Evolutionary conservation across 2,113 vertebrate genomes (phyloP), one percentile per base, ranked within the genome.

Genomic region (Lepisosteus osseus): DNA sequence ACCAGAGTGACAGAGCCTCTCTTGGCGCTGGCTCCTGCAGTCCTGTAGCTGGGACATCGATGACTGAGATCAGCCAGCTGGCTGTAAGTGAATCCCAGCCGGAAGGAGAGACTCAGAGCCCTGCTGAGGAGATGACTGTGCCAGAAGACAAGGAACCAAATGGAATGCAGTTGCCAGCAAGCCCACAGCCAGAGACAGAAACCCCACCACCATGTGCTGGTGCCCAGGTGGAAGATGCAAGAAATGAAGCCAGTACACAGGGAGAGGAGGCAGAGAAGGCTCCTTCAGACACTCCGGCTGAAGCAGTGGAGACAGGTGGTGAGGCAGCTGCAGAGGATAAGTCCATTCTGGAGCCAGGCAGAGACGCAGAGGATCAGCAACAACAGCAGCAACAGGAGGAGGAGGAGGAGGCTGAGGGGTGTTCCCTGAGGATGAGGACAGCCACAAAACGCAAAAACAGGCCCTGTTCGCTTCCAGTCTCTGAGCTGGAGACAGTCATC

Each of bases 401-500:
- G 42, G 80, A 81, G 67, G 78, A 74, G 55, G 75, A 85, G 11
- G 69, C 80, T 73, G 77, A 80, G 29, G 86, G 51, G 67, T 86
- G 86, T 65, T 65, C 84, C 61, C 89, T 92, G 45, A 89, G 80
- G 0, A 76, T 90, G 43, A 88, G 90, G 62, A 84, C 78, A 11
- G 85, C 81, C 0, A 83, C 78, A 44, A 93, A 94, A 67, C 92
- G 94, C 56, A 96, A 95, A 76, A 94, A 78, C 71, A 91, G 97
- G 12, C 97, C 96, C 0, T 98, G 95, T 76, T 99, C 97, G 0
- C 79, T 99, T 51, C 96, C 96, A 0, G 96, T 99, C 75, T 99
- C 97, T 0, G 97, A 99, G 79, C 91, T 99, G 70, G 97, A 99
- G 81, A 98, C 94, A 0, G 96, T 98, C 61, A 95, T 98, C 1